phyloP scores from a whole-genome alignment of 2,113 vertebrate species.

The Clarias gariepinus region DNA sequence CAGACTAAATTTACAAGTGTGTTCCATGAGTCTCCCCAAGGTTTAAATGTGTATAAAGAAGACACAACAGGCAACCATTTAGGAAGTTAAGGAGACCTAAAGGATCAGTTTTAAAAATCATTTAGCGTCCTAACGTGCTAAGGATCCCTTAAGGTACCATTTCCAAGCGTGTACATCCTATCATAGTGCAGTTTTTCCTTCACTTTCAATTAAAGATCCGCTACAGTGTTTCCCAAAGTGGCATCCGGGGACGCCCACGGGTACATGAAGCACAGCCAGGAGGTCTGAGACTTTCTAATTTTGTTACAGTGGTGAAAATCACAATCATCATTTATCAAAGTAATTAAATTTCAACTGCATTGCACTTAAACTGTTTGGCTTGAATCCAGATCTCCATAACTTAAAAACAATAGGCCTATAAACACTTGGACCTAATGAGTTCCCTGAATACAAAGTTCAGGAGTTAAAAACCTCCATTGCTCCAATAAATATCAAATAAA shows the following conservation, averaged over 20 bases:
- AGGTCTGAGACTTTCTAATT: background rate
- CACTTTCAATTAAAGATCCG: background rate
- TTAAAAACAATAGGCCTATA: background rate
- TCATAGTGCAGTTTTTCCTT: background rate
- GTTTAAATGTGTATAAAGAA: background rate
- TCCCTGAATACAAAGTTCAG: background rate
- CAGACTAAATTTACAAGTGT: background rate
- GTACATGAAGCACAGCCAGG: background rate
- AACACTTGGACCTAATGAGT: background rate
- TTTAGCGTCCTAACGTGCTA: background rate
- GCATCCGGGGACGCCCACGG: background rate
- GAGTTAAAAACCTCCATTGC: background rate
- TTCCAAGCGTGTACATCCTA: background rate
- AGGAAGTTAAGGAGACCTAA: background rate
- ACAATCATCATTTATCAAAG: background rate
- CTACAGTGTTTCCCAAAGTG: background rate
- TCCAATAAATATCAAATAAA: background rate
- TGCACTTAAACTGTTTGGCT: background rate
- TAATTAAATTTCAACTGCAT: background rate
- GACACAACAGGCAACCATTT: background rate
- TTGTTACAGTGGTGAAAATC: background rate
- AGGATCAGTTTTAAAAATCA: background rate
- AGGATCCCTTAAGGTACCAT: background rate
- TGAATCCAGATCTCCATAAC: background rate
- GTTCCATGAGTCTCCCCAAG: background rate